phyloP scores from a whole-genome alignment of 1,140 invertebrate genomes.

The Drosophila albomicans region DNA sequence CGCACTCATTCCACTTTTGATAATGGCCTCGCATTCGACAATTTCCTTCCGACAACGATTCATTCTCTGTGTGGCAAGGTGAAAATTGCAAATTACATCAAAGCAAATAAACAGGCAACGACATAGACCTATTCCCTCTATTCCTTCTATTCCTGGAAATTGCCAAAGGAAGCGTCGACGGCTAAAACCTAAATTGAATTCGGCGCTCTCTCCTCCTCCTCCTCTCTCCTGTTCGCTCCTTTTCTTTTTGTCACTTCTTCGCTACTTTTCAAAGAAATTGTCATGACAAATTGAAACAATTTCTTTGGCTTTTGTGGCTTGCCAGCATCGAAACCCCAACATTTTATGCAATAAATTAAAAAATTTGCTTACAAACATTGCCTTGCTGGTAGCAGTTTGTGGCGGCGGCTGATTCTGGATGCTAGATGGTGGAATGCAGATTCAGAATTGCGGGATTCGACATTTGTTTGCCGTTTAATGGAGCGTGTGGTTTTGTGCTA shows the following conservation, averaged over 20 bases:
- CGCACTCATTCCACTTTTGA: constrained; percentile 28
- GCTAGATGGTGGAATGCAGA: constrained; percentile 1
- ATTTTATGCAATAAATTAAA: constrained; percentile 81
- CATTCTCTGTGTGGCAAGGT: constrained; percentile 55
- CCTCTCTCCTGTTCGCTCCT: neutral
- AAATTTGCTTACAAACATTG: constrained; percentile 72
- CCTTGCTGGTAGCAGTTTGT: neutral
- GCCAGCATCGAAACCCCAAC: constrained; percentile 59
- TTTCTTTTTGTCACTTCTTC: neutral
- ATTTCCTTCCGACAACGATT: constrained; percentile 59
- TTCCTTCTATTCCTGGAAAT: constrained; percentile 51
- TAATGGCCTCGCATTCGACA: constrained; percentile 69
- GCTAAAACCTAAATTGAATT: constrained; percentile 79
- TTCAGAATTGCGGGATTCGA: constrained; percentile 20
- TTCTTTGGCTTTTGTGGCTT: constrained; percentile 80
- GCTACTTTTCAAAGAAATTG: constrained; percentile 77
- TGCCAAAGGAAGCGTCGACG: constrained; percentile 52
- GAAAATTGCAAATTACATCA: constrained; percentile 82
- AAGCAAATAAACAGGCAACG: constrained; percentile 68
- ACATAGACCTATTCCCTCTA: constrained; percentile 55
- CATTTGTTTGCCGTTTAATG: constrained; percentile 78
- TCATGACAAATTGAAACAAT: constrained; percentile 84
- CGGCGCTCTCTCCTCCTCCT: constrained; percentile 55
- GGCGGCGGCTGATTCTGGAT: neutral
- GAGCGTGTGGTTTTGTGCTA: constrained; percentile 57